Conservation (phyloP, 1,140 invertebrate genomes). For the Dinoponera quadriceps region DNA sequence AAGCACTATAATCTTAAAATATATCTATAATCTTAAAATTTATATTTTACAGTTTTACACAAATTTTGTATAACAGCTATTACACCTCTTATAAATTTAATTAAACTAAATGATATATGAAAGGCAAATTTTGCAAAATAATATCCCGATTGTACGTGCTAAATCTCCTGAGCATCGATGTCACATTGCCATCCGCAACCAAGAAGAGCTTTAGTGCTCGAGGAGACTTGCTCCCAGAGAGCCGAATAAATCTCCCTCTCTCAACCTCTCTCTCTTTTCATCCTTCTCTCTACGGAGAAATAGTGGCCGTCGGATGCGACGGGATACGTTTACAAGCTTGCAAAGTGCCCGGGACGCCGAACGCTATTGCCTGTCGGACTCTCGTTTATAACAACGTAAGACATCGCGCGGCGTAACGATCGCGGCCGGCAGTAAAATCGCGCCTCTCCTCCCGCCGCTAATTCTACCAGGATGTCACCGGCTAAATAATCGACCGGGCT, state of each 20-base stretch:
- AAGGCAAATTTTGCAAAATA: neutral
- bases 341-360: slow-evolving; percentile 38
- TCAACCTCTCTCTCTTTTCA: neutral
- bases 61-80: neutral
- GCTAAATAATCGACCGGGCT: slow-evolving; percentile 42
- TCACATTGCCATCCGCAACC: neutral
- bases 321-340: slow-evolving; percentile 55
- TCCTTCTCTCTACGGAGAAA: slow-evolving; percentile 14
- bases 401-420: slow-evolving; percentile 47
- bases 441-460: slow-evolving; percentile 38
- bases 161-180: slow-evolving; percentile 19
- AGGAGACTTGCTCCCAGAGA: slow-evolving; percentile 1
- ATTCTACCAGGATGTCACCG: slow-evolving; percentile 42
- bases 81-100: neutral
- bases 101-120: neutral
- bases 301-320: slow-evolving; percentile 24
- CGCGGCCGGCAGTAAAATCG: slow-evolving; percentile 47
- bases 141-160: neutral
- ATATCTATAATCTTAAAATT: no score
- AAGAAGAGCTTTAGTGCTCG: slow-evolving; percentile 14
- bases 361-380: slow-evolving; percentile 45
- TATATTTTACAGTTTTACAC: neutral
- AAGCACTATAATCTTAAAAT: no score
- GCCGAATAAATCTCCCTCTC: slow-evolving; percentile 44
- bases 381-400: slow-evolving; percentile 54